Percentiles rank a stretch among this genome's conserved stretches.
Evolutionary conservation across 2,113 vertebrate species (phyloP).

Genomic region (Dromaius novaehollandiae): DNA sequence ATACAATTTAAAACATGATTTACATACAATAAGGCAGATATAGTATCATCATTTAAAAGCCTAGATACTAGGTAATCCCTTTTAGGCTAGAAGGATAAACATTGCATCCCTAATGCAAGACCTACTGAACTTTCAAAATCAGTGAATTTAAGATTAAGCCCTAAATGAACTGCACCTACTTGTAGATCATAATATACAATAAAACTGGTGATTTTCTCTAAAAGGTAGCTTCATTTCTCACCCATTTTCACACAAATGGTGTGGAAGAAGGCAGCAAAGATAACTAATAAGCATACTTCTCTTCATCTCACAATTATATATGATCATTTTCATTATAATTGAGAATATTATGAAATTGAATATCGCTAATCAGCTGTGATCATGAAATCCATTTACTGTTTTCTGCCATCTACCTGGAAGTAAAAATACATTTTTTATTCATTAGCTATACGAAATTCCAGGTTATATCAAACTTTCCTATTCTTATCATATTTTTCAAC

Average conservation of each 20-base stretch:
- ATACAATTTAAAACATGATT: not conserved
- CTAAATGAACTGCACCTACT: not conserved
- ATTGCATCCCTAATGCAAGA: not conserved
- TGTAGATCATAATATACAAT: not conserved
- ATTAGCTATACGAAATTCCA: not conserved
- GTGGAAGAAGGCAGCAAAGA: not conserved
- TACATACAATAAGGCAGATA: not conserved
- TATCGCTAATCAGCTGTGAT: not conserved
- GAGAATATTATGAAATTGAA: not conserved
- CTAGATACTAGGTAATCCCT: not conserved
- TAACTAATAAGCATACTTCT: not conserved
- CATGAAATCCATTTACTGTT: not conserved
- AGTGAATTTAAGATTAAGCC: not conserved
- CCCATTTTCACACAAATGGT: not conserved
- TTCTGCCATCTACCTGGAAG: not conserved
- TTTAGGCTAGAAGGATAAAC: not conserved
- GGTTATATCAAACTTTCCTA: not conserved
- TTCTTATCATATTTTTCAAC: not conserved
- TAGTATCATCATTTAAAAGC: not conserved
- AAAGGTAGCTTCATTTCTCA: not conserved
- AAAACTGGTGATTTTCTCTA: not conserved
- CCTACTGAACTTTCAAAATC: not conserved
- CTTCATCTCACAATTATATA: not conserved
- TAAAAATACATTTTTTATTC: not conserved
- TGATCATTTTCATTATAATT: not conserved